These are phyloP conservation scores for Corythoichthys intestinalis DNA, from an alignment of 2,113 vertebrate genomes.

Conservation along the genomic window DNA sequence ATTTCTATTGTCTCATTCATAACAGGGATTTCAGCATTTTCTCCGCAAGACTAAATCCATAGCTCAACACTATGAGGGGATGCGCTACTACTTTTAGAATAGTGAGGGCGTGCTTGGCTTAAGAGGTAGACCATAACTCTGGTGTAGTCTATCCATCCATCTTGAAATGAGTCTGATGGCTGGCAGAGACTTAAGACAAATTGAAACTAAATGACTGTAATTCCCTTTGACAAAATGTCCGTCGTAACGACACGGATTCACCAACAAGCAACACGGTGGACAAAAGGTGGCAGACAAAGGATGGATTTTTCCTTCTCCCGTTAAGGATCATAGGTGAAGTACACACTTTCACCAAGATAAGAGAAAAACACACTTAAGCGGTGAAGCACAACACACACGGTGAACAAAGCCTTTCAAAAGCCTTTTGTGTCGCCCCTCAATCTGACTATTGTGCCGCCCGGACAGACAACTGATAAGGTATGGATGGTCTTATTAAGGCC, in stretches of 20 bases:
- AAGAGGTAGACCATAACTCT: no score
- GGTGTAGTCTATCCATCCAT: neutral
- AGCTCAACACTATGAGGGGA: neutral
- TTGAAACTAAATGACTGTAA: constrained; percentile 5
- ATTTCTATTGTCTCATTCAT: neutral
- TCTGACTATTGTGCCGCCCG: constrained; percentile 61
- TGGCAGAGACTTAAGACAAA: neutral
- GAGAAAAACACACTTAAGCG: constrained; percentile 33
- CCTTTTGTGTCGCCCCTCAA: constrained; percentile 62
- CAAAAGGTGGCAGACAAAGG: constrained; percentile 17
- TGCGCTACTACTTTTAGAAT: neutral
- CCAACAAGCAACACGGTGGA: constrained; percentile 2
- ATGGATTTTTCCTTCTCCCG: constrained; percentile 8
- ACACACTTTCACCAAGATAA: constrained; percentile 44
- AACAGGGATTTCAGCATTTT: neutral
- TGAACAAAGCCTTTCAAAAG: constrained; percentile 59
- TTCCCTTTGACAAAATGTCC: constrained; percentile 1
- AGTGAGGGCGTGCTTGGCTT: neutral
- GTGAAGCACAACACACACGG: constrained; percentile 39
- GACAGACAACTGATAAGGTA: constrained; percentile 64
- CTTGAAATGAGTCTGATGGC: neutral
- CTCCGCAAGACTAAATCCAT: neutral
- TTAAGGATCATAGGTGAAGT: constrained; percentile 42
- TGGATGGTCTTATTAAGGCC: constrained; percentile 63
- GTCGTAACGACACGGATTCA: constrained; percentile 6